phyloP scores from a whole-genome alignment of 2,113 vertebrate genomes.

The Suncus etruscus region DNA sequence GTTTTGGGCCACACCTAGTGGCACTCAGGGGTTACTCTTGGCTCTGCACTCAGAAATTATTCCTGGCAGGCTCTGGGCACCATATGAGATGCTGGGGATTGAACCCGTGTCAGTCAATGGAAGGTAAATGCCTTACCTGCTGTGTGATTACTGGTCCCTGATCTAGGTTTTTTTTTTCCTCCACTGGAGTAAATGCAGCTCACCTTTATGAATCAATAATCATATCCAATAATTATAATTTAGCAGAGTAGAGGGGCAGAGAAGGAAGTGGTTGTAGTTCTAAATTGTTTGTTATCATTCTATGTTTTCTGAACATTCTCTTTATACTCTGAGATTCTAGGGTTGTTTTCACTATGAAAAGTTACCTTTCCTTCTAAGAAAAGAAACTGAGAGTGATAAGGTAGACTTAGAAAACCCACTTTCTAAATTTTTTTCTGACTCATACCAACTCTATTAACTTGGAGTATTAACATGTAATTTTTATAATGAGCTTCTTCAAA shows the following conservation, averaged over 20 bases:
- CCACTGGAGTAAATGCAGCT: background rate
- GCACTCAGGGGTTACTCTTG: no score
- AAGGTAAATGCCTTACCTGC: no score
- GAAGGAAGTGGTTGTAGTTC: background rate
- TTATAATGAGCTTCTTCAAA: background rate
- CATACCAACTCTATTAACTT: background rate
- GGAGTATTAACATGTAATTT: background rate
- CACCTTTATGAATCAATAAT: background rate
- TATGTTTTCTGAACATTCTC: background rate
- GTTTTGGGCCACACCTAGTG: no score
- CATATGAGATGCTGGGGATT: no score
- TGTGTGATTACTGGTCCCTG: no score
- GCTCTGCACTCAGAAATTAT: no score
- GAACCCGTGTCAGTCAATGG: no score
- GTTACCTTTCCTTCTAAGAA: background rate
- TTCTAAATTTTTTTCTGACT: background rate
- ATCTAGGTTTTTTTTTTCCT: no score
- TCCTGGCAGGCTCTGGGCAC: no score
- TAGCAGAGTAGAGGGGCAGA: background rate
- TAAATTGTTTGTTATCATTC: background rate
- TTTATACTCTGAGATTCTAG: background rate
- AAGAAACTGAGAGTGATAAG: background rate
- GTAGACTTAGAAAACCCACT: background rate
- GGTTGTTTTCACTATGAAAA: slow-evolving; percentile 16
- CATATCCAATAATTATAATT: background rate